Conservation (phyloP, 2,113 vertebrate species). For the Noctilio leporinus region DNA sequence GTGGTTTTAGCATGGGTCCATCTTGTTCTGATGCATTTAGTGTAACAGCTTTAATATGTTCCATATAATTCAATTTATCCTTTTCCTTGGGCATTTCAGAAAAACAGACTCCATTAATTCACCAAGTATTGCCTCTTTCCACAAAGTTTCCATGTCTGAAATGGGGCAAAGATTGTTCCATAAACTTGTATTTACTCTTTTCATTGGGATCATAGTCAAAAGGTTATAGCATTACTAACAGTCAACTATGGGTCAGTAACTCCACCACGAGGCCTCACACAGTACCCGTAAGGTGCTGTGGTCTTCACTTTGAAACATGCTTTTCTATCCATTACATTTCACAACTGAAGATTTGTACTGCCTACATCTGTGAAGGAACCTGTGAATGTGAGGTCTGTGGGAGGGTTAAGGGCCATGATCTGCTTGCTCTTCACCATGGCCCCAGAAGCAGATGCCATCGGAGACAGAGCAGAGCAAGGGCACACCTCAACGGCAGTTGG, state of each 20-base stretch:
- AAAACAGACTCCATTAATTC: neutral
- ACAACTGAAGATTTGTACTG: neutral
- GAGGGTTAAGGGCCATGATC: conserved; percentile 90
- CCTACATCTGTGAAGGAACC: neutral
- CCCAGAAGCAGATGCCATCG: conserved; percentile 79
- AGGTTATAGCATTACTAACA: neutral
- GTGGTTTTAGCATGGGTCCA: conserved; percentile 80
- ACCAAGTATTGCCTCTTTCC: neutral
- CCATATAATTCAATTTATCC: conserved; percentile 83
- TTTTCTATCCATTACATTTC: neutral
- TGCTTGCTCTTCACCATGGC: conserved; percentile 94
- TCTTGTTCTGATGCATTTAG: conserved; percentile 88
- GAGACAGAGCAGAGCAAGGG: conserved; percentile 70
- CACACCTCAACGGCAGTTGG: conserved; percentile 59
- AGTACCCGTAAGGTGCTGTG: neutral
- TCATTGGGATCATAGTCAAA: neutral
- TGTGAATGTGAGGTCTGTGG: neutral
- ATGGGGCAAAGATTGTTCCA: neutral
- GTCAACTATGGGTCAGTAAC: neutral
- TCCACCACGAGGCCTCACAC: neutral
- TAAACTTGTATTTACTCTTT: neutral
- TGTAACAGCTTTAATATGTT: conserved; percentile 83
- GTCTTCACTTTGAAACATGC: neutral
- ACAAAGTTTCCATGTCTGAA: neutral
- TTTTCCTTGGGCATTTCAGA: neutral